A percentile compares a stretch with the other conserved stretches of the same genome.
phyloP scores from a whole-genome alignment of 2,797 vertebrate genomes.

The Premnoplex brunnescens region DNA sequence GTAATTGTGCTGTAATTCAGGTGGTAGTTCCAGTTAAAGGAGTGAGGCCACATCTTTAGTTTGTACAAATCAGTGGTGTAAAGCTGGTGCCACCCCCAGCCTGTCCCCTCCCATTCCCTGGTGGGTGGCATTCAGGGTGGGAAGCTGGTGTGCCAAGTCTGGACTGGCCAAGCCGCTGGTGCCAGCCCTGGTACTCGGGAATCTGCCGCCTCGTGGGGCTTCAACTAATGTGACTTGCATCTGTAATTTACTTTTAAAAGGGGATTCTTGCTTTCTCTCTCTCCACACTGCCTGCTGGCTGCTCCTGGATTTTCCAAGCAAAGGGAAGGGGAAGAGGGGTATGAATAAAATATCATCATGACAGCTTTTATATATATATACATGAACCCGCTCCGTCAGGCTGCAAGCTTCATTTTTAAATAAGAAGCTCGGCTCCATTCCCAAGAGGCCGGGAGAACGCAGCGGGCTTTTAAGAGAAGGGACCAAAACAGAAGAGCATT shows the following conservation, averaged over 20 bases:
- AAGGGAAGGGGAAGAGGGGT: constrained; percentile 61
- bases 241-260: constrained; percentile 69
- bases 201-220: constrained; percentile 9
- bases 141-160: not conserved
- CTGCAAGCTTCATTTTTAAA: constrained; percentile 66
- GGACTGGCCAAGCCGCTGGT: not conserved
- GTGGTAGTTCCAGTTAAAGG: not conserved
- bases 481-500: constrained; percentile 66
- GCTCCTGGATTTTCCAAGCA: constrained; percentile 69
- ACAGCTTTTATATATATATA: constrained; percentile 66
- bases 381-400: constrained; percentile 37
- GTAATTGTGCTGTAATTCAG: constrained; percentile 29
- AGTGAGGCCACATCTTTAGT: not conserved
- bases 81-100: fast-evolving
- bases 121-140: not conserved
- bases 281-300: constrained; percentile 49
- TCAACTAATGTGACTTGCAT: constrained; percentile 66
- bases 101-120: not conserved
- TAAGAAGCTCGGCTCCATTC: constrained; percentile 43
- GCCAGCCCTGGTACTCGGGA: not conserved
- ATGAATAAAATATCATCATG: constrained; percentile 73
- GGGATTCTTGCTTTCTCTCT: constrained; percentile 55
- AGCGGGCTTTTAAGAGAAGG: constrained; percentile 56
- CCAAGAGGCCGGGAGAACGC: constrained; percentile 24
- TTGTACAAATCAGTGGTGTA: not conserved